phyloP scores from a whole-genome alignment of 2,797 vertebrate species.

The Spinibarbus caldwelli region DNA sequence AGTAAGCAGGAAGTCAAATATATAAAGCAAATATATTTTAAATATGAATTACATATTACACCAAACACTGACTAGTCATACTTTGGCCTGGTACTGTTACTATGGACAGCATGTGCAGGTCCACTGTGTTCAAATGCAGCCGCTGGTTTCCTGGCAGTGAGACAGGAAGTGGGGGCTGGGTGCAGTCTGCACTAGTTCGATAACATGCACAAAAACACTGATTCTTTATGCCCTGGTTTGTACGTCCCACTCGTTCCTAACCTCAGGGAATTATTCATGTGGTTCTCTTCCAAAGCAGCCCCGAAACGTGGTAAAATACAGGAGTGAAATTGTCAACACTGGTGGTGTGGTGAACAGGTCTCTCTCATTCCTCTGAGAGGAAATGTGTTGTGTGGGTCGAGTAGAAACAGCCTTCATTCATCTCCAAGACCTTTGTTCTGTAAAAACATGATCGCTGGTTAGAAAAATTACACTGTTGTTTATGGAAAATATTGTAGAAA shows the following conservation, averaged over 20 bases:
- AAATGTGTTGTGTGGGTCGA: constrained; percentile 70
- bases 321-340: neutral
- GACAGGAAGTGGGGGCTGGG: constrained; percentile 74
- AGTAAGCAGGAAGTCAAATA: neutral
- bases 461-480: constrained; percentile 17
- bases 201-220: constrained; percentile 64
- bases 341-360: constrained; percentile 21
- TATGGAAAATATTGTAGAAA: constrained; percentile 20
- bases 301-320: constrained; percentile 22
- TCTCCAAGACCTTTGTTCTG: constrained; percentile 60
- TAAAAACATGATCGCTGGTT: constrained; percentile 51
- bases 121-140: constrained; percentile 48
- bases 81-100: constrained; percentile 13
- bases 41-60: neutral
- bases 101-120: constrained; percentile 34
- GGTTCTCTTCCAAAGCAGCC: neutral
- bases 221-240: constrained; percentile 56
- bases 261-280: constrained; percentile 27
- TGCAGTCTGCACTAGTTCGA: constrained; percentile 57
- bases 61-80: neutral
- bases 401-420: constrained; percentile 74
- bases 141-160: constrained; percentile 72
- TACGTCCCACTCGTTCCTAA: constrained; percentile 15
- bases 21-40: neutral
- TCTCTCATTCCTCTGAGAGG: constrained; percentile 52